phyloP scores from a whole-genome alignment of 2,113 vertebrate genomes.

The Charina bottae region DNA sequence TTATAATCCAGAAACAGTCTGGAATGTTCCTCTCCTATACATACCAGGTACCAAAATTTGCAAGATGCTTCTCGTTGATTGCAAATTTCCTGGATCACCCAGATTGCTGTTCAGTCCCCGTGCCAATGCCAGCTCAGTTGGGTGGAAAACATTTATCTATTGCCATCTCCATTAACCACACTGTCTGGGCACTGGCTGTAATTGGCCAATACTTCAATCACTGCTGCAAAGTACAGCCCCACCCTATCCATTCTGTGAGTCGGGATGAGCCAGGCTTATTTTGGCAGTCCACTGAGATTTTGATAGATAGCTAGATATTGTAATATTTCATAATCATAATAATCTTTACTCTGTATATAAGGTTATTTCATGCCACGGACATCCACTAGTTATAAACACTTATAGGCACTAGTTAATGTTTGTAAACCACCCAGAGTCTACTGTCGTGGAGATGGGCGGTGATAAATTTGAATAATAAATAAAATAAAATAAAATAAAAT shows the following conservation, averaged over 20 bases:
- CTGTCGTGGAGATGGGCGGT: too few species aligned
- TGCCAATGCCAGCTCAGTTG: not conserved
- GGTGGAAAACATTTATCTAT: not conserved
- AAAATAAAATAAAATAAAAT: too few species aligned
- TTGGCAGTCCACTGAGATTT: not conserved
- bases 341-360: not conserved
- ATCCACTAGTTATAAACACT: not conserved
- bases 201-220: not conserved
- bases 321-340: not conserved
- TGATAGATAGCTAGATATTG: not conserved
- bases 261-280: not conserved
- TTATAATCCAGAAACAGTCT: not conserved
- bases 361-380: not conserved
- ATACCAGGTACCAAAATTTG: not conserved
- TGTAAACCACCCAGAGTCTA: too few species aligned
- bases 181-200: not conserved
- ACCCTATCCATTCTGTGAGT: not conserved
- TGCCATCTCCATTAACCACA: not conserved
- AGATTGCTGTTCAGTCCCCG: not conserved
- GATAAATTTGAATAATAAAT: too few species aligned
- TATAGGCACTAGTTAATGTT: too few species aligned
- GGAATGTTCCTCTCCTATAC: not conserved
- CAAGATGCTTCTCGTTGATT: not conserved
- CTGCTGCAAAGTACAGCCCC: not conserved
- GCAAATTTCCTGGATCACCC: not conserved